These are phyloP conservation scores for Theocolax elegans DNA, from an alignment of 1,140 invertebrate species.

Conservation along the genomic window DNA sequence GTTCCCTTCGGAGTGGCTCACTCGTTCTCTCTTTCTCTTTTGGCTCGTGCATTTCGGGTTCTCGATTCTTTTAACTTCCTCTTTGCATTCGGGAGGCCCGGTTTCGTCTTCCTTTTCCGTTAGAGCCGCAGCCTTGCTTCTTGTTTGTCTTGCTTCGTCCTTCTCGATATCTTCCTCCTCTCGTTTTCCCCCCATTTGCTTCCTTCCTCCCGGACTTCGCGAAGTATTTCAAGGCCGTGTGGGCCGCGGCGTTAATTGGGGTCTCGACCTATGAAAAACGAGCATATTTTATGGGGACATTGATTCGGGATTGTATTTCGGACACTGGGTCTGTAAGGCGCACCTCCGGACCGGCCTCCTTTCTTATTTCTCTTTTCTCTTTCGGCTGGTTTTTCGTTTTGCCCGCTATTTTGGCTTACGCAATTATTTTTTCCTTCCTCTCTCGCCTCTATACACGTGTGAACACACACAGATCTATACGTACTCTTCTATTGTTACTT, in stretches of 20 bases:
- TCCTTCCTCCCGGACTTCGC: not conserved
- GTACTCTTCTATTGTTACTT: too few relatives aligned
- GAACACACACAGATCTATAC: too few relatives aligned
- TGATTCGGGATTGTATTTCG: slow-evolving; percentile 5
- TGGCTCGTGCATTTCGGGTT: too few relatives aligned
- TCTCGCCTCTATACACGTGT: too few relatives aligned
- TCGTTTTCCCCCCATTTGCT: not conserved
- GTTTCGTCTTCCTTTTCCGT: slow-evolving; percentile 1
- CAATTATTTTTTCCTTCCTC: not conserved
- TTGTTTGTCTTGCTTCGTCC: not conserved
- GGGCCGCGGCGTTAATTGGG: slow-evolving; percentile 1
- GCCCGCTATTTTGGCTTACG: not conserved
- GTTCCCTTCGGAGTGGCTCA: too few relatives aligned
- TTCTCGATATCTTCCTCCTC: not conserved
- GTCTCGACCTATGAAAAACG: slow-evolving; percentile 2
- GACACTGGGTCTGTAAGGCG: not conserved
- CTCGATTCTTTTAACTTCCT: not conserved
- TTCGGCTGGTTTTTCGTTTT: not conserved
- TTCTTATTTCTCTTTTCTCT: not conserved
- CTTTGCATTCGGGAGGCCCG: not conserved
- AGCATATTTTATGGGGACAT: slow-evolving; percentile 11
- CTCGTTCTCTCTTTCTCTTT: too few relatives aligned
- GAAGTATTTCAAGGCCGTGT: slow-evolving; percentile 12
- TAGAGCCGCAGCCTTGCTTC: not conserved
- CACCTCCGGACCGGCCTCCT: not conserved